phyloP scores from a whole-genome alignment of 1,140 invertebrate genomes.

The Calycopis cecrops region DNA sequence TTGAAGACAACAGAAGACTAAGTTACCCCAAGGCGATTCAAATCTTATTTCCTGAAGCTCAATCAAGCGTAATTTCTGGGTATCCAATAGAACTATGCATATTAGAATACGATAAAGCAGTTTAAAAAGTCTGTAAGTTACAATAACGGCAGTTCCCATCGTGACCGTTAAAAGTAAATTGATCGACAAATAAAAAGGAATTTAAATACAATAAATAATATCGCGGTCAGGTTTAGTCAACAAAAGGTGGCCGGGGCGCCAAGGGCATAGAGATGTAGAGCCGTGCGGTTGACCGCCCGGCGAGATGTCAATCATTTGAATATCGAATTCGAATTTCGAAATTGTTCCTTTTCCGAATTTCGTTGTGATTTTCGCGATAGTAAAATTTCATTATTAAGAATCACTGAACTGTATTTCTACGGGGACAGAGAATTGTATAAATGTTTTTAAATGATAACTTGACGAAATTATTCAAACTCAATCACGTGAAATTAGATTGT shows the following conservation, averaged over 20 bases:
- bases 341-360: conserved; percentile 58
- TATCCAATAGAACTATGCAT: not conserved
- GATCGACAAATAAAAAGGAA: conserved; percentile 35
- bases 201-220: conserved; percentile 51
- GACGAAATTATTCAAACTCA: conserved; percentile 33
- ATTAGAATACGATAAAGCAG: too few relatives aligned
- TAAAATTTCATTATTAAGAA: conserved; percentile 54
- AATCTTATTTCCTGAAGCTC: not conserved
- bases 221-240: conserved; percentile 53
- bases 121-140: conserved; percentile 12
- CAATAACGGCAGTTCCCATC: conserved; percentile 32
- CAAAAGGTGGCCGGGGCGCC: conserved; percentile 49
- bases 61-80: not conserved
- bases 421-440: conserved; percentile 40
- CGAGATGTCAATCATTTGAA: conserved; percentile 74
- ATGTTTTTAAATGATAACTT: conserved; percentile 38
- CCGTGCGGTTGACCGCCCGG: conserved; percentile 59
- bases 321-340: conserved; percentile 64
- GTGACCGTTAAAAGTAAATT: conserved; percentile 26
- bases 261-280: conserved; percentile 33
- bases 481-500: conserved; percentile 55
- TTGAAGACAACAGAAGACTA: too few relatives aligned
- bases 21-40: not conserved
- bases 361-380: conserved; percentile 60
- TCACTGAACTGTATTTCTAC: conserved; percentile 54